Evolutionary conservation across 1,140 invertebrate species (phyloP).

Genomic region (Amyelois transitella): DNA sequence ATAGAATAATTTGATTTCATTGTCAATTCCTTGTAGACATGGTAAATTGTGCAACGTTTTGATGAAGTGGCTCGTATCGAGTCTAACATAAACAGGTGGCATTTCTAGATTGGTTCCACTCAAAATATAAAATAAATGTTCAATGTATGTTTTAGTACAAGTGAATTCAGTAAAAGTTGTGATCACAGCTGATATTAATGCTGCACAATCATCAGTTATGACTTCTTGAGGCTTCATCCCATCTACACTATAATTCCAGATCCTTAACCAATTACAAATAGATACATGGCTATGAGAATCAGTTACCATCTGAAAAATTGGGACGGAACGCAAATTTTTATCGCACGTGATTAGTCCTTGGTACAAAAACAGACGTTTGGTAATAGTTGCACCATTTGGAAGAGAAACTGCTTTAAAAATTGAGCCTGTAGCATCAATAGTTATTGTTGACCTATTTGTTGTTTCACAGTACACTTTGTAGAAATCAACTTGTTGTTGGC

Average conservation of each 20-base stretch:
- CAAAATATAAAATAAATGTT: not conserved
- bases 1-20: not conserved
- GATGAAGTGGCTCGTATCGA: not conserved
- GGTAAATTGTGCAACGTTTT: not conserved
- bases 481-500: not conserved
- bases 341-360: not conserved
- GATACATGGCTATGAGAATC: not conserved
- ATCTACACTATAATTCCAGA: not conserved
- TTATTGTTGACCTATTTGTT: not conserved
- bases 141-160: not conserved
- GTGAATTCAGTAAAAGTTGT: not conserved
- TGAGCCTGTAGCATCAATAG: not conserved
- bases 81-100: not conserved
- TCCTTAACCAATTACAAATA: not conserved
- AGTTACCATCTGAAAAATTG: not conserved
- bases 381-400: too few relatives aligned
- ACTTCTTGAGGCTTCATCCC: not conserved
- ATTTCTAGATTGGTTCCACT: not conserved
- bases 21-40: not conserved
- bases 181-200: not conserved
- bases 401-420: not conserved
- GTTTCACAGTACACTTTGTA: not conserved
- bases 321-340: not conserved
- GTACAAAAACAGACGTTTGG: too few relatives aligned
- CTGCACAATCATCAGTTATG: not conserved